phyloP scores from a whole-genome alignment of 2,113 vertebrate genomes.

The Pontoporia blainvillei region DNA sequence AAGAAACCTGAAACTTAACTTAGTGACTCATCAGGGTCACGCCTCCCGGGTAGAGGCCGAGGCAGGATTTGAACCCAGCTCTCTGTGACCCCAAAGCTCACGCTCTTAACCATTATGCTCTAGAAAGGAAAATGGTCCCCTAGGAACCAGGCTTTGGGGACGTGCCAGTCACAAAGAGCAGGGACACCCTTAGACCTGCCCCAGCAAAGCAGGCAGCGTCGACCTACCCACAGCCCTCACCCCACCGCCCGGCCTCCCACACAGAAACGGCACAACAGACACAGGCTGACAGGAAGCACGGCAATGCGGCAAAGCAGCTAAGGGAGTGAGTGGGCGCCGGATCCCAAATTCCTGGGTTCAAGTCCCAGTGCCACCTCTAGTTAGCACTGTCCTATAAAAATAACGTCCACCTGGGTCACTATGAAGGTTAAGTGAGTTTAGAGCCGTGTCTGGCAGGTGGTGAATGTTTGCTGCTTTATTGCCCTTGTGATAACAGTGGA shows the following conservation, averaged over 20 bases:
- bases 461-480: neutral
- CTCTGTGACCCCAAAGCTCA: neutral
- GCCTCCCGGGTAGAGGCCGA: neutral
- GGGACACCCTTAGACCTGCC: neutral
- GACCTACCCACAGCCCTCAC: neutral
- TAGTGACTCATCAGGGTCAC: neutral
- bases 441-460: fast-evolving
- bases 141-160: neutral
- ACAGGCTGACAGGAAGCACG: neutral
- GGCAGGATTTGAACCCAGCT: neutral
- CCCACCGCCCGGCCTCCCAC: neutral
- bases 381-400: neutral
- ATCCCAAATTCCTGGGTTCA: neutral
- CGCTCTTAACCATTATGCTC: neutral
- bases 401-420: neutral
- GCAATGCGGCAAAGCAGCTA: neutral
- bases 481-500: neutral
- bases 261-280: neutral
- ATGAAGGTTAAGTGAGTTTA: neutral
- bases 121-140: neutral
- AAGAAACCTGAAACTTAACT: neutral
- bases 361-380: neutral
- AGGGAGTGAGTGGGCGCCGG: too few relatives aligned
- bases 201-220: neutral
- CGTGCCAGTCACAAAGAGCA: neutral